Evolutionary conservation across 2,888 invertebrate genomes (phyloP).

Genomic region (Microplitis manilae): DNA sequence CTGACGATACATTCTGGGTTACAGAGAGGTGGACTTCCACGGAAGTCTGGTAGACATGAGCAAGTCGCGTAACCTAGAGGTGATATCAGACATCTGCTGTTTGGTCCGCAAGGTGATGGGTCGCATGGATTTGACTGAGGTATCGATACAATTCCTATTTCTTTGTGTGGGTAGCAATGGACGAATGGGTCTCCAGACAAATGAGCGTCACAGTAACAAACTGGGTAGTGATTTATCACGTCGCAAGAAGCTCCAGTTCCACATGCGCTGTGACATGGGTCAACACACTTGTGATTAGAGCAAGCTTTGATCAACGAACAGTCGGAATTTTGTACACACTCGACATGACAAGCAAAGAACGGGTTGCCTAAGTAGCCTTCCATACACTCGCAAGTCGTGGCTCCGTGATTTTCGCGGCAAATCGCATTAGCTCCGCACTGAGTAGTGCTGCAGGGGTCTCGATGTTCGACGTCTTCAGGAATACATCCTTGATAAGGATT

Average conservation of each 20-base stretch:
- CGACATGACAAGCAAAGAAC: constrained; percentile 82
- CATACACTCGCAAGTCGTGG: constrained; percentile 81
- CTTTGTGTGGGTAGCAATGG: constrained; percentile 75
- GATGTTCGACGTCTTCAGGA: constrained; percentile 74
- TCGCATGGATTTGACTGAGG: constrained; percentile 74
- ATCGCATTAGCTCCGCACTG: constrained; percentile 87
- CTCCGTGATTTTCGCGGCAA: constrained; percentile 80
- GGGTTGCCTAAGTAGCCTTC: constrained; percentile 87
- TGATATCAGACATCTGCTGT: constrained; percentile 85
- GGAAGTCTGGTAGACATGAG: constrained; percentile 83
- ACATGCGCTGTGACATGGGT: constrained; percentile 83
- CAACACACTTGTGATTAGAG: constrained; percentile 76
- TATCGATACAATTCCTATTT: constrained; percentile 49
- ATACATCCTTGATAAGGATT: constrained; percentile 86
- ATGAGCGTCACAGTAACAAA: constrained; percentile 81
- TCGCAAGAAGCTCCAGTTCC: constrained; percentile 82
- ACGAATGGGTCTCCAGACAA: constrained; percentile 79
- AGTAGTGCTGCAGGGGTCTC: constrained; percentile 82
- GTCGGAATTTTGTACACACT: constrained; percentile 87
- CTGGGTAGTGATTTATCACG: constrained; percentile 84
- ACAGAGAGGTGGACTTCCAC: constrained; percentile 86
- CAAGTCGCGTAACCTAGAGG: constrained; percentile 72
- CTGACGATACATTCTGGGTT: constrained; percentile 89
- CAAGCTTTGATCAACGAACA: constrained; percentile 67
- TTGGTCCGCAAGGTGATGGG: constrained; percentile 81